Evolutionary conservation across 2,113 vertebrate species (phyloP), one percentile per base, ranked within the genome.

Genomic region (Chroicocephalus ridibundus): DNA sequence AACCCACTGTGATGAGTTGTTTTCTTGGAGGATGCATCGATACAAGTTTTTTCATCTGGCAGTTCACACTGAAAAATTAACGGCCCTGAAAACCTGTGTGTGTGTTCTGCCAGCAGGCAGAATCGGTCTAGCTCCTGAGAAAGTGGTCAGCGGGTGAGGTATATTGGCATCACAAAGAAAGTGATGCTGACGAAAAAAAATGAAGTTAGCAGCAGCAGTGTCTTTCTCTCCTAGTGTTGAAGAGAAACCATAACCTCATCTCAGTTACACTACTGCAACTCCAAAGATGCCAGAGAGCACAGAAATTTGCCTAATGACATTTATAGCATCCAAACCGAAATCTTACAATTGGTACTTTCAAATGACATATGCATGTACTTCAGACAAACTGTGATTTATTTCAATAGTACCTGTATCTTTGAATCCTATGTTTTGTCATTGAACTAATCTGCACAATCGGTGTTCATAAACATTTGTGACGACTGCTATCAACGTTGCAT

Each of bases 81-180:
- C 0, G 0, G 62, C 36, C 44, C 40, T 44, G 36, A 76, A 60
- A 68, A 36, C 9, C 20, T 1, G 0, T 15, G 34, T 24, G 14
- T 75, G n/a, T 82, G 8, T 32, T 81, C 74, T 66, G 29, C 40
- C 54, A 29, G 29, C 32, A 78, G 47, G 51, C 36, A 80, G 58
- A 61, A 51, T 38, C 0, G 0, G 32, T 52, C 32, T 60, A 21
- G 38, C 27, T 68, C 82, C 76, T 34, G n/a, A 65, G 82, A 64
- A 72, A 26, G 18, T 64, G 71, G 54, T n/a, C 40, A 32, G 76
- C 1, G 3, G 5, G 2, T 77, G 27, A 83, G 31, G 19, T 77
- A 49, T 66, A 29, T 19, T 65, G 36, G 22, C 55, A 40, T 71
- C 34, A 32, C 60, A 65, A 57, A 70, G 38, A 80, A 85, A 51